phyloP scores from a whole-genome alignment of 2,113 vertebrate genomes.

The Rhombomys opimus region DNA sequence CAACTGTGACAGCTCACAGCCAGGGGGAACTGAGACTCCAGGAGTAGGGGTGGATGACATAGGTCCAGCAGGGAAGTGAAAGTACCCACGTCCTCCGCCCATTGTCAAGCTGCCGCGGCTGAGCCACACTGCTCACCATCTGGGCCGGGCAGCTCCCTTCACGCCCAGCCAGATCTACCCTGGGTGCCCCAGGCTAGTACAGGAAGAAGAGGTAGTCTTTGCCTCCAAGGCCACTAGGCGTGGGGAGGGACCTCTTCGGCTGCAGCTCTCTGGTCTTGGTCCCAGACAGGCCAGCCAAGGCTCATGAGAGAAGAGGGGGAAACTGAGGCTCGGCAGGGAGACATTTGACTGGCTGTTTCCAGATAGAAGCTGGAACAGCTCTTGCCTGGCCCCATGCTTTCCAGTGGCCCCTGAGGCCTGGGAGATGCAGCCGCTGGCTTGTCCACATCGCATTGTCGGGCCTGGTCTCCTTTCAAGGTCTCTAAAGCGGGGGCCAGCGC shows the following conservation, averaged over 20 bases:
- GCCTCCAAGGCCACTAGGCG: background rate
- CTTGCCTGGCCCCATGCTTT: background rate
- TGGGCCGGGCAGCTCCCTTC: background rate
- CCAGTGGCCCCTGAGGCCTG: background rate
- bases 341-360: background rate
- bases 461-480: background rate
- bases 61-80: background rate
- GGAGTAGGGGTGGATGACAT: background rate
- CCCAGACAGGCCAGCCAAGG: background rate
- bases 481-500: background rate
- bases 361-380: background rate
- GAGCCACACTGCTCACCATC: background rate
- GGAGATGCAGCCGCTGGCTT: background rate
- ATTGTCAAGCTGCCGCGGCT: background rate
- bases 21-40: constrained; percentile 16
- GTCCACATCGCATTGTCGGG: too few species aligned
- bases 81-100: background rate
- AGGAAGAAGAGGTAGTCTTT: background rate
- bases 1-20: background rate
- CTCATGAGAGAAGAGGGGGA: background rate
- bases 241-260: too few species aligned
- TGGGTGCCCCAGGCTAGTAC: background rate
- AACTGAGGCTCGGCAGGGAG: background rate
- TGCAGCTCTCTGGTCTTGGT: background rate
- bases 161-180: background rate